Evolutionary conservation across 1,140 invertebrate species (phyloP).

Genomic region (Prorops nasuta): DNA sequence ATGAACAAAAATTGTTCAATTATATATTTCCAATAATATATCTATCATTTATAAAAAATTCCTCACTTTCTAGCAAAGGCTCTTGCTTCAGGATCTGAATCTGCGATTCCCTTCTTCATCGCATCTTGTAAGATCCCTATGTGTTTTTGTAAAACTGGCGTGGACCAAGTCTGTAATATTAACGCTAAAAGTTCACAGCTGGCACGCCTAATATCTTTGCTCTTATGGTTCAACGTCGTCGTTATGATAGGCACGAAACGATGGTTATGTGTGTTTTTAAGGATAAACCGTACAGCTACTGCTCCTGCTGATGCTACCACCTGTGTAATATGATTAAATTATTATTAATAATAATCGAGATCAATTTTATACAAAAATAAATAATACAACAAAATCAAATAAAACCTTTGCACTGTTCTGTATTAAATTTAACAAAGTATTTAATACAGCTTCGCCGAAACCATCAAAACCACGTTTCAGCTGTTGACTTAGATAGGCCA

Average conservation of each 20-base stretch:
- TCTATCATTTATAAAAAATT: constrained; percentile 5
- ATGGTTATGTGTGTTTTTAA: constrained; percentile 81
- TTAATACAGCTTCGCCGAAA: constrained; percentile 79
- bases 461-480: constrained; percentile 81
- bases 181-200: constrained; percentile 83
- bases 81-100: constrained; percentile 89
- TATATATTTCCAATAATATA: background rate
- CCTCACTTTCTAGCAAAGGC: constrained; percentile 69
- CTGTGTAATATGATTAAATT: too few relatives aligned
- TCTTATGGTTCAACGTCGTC: constrained; percentile 78
- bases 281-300: constrained; percentile 85
- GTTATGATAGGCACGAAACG: constrained; percentile 87
- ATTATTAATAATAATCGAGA: constrained; percentile 12
- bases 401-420: constrained; percentile 91
- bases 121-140: constrained; percentile 75
- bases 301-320: constrained; percentile 89
- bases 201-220: constrained; percentile 84
- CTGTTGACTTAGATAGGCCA: constrained; percentile 86
- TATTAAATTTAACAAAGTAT: constrained; percentile 85
- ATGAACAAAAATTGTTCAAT: constrained; percentile 1
- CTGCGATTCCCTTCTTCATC: constrained; percentile 84
- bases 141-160: constrained; percentile 79
- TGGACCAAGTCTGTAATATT: constrained; percentile 83
- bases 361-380: constrained; percentile 6
- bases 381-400: constrained; percentile 7